A percentile compares a stretch with the other conserved stretches of the same genome.
Evolutionary conservation across 2,888 invertebrate genomes (phyloP).

Genomic region (Philopedon plagiatum): DNA sequence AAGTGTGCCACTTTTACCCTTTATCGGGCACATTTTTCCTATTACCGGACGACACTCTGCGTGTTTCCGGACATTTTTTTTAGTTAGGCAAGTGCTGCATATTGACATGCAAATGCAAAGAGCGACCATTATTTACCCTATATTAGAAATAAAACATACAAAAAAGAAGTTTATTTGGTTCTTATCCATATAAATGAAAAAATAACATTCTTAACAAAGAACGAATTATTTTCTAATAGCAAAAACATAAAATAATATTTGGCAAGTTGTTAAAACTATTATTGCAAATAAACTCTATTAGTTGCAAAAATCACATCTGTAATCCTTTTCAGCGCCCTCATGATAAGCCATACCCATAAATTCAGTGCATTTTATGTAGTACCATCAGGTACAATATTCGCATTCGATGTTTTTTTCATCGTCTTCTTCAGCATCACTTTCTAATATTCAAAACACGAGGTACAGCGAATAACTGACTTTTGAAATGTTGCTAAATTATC

Average conservation of each 20-base stretch:
- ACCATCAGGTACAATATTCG: conserved; percentile 38
- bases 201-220: no score
- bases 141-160: not conserved
- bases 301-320: conserved; percentile 29
- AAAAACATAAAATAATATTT: not conserved
- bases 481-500: no score
- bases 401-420: conserved; percentile 42
- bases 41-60: conserved; percentile 3
- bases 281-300: no score
- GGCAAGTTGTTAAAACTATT: not conserved
- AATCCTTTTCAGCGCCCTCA: conserved; percentile 28
- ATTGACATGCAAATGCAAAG: no score
- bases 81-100: not conserved
- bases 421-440: conserved; percentile 41
- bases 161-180: no score
- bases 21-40: conserved; percentile 6
- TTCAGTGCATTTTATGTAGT: conserved; percentile 33
- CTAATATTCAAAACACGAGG: conserved; percentile 22
- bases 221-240: not conserved
- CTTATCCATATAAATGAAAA: no score
- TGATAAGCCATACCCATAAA: conserved; percentile 36
- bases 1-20: no score
- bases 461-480: conserved; percentile 11
- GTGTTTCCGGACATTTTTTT: no score
- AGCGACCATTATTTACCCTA: not conserved